A percentile compares a stretch with the other conserved stretches of the same genome.
Conservation (phyloP, 2,888 invertebrate species). For the Rhynchonema sp. region DNA sequence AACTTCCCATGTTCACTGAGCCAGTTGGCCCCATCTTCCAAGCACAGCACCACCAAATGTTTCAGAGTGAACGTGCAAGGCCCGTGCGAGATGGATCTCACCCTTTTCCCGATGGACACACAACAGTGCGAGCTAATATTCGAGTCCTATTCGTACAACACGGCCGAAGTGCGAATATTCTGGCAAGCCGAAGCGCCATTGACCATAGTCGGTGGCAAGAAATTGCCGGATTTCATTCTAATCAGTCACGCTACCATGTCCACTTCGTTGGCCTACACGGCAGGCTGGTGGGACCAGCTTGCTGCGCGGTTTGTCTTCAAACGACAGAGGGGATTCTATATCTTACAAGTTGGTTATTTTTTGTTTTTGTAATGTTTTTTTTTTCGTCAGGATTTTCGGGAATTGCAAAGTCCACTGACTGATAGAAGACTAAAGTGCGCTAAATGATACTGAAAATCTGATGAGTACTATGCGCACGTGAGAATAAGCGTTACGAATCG, state of each 20-base stretch:
- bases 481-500: no score
- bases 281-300: conserved; percentile 26
- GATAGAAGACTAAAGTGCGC: no score
- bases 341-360: conserved; percentile 17
- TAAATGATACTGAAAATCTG: no score
- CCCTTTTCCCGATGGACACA: conserved; percentile 24
- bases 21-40: not conserved
- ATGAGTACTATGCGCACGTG: no score
- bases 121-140: conserved; percentile 25
- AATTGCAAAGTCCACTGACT: no score
- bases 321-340: conserved; percentile 14
- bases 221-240: conserved; percentile 13
- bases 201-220: conserved; percentile 3
- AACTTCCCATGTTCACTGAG: not conserved
- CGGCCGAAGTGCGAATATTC: conserved; percentile 25
- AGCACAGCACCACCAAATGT: not conserved
- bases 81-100: conserved; percentile 23
- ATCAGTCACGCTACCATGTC: not conserved
- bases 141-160: conserved; percentile 25
- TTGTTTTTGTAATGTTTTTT: not conserved
- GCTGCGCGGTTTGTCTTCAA: conserved; percentile 22
- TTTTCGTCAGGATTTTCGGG: no score
- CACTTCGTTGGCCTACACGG: conserved; percentile 19
- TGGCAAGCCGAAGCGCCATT: conserved; percentile 26
- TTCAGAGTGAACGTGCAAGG: conserved; percentile 10